Percentiles rank a stretch among this genome's conserved stretches.
phyloP scores from a whole-genome alignment of 92 coral and sea anemone species.

The Zoanthus solanderi region DNA sequence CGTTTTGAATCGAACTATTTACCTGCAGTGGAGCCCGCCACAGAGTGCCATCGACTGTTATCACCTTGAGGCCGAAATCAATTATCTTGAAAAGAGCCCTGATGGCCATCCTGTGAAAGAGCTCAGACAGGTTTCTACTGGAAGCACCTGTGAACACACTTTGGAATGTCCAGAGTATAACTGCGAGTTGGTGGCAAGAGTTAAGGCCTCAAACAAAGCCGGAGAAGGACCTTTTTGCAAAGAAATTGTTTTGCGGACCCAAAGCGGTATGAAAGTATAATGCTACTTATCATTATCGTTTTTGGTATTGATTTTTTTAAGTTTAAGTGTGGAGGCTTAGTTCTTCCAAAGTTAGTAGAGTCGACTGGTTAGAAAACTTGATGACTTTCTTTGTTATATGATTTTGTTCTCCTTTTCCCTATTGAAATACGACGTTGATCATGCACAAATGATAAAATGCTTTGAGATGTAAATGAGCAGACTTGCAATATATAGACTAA shows the following conservation, averaged over 20 bases:
- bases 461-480: too few relatives aligned
- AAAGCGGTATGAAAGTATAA: slow-evolving; percentile 64
- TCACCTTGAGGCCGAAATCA: slow-evolving; percentile 74
- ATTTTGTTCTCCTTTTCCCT: too few relatives aligned
- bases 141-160: slow-evolving; percentile 67
- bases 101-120: slow-evolving; percentile 68
- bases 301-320: too few relatives aligned
- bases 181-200: slow-evolving; percentile 77
- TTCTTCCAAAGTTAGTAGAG: too few relatives aligned
- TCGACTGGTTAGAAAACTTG: too few relatives aligned
- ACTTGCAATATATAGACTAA: too few relatives aligned
- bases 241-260: slow-evolving; percentile 62
- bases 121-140: slow-evolving; percentile 66
- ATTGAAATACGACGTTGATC: too few relatives aligned
- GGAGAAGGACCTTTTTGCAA: slow-evolving; percentile 85
- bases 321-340: too few relatives aligned
- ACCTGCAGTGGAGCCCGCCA: slow-evolving; percentile 77
- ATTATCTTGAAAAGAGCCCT: slow-evolving; percentile 51
- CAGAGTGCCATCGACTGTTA: slow-evolving; percentile 85
- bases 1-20: slow-evolving; percentile 74
- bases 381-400: too few relatives aligned
- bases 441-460: too few relatives aligned
- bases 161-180: slow-evolving; percentile 79
- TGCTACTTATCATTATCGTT: too few relatives aligned
- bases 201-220: slow-evolving; percentile 87